Evolutionary conservation across 2,113 vertebrate genomes (phyloP).

Genomic region (Sturnus vulgaris): DNA sequence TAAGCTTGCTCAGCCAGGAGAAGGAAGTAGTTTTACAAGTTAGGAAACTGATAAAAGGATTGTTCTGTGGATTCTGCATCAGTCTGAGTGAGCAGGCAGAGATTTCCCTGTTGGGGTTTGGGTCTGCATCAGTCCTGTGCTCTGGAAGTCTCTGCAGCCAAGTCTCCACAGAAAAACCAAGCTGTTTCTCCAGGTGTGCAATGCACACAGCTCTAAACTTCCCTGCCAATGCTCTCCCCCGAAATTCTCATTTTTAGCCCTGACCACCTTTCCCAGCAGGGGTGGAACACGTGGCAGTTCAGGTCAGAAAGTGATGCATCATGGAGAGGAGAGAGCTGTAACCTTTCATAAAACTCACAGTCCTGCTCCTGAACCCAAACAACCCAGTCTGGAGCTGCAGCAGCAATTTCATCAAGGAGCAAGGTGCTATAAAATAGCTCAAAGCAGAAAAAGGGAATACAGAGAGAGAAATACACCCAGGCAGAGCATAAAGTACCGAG

Average conservation of each 20-base stretch:
- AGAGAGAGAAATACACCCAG: background rate
- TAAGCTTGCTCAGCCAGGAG: background rate
- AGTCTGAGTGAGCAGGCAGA: background rate
- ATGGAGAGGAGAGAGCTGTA: background rate
- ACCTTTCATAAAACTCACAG: background rate
- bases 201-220: background rate
- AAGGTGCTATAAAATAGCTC: background rate
- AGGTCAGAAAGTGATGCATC: background rate
- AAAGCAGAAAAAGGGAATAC: background rate
- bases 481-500: background rate
- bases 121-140: background rate
- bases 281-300: background rate
- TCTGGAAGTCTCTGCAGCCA: background rate
- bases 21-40: background rate
- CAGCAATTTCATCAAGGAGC: background rate
- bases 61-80: background rate
- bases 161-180: too few species aligned
- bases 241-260: background rate
- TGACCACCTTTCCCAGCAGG: background rate
- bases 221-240: background rate
- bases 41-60: background rate
- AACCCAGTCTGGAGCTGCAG: background rate
- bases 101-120: background rate
- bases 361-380: background rate
- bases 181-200: background rate